phyloP scores from a whole-genome alignment of 2,797 vertebrate species.

The Acanthurus lineatus region DNA sequence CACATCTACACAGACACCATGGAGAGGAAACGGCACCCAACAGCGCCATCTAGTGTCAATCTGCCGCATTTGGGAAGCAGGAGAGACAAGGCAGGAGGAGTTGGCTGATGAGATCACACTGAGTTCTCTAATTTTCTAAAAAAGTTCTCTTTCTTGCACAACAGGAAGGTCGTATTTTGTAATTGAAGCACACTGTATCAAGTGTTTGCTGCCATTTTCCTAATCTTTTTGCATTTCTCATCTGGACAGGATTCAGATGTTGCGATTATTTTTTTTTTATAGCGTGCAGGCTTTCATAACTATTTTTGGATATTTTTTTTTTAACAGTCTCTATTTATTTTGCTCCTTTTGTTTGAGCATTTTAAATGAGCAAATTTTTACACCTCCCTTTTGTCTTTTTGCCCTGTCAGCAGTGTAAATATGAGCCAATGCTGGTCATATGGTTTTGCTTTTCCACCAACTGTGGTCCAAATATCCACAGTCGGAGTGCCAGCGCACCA shows the following conservation, averaged over 20 bases:
- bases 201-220: not conserved
- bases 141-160: slow-evolving; percentile 16
- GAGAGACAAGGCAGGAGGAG: slow-evolving; percentile 4
- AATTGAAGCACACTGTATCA: not conserved
- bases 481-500: slow-evolving; percentile 13
- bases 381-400: slow-evolving; percentile 20
- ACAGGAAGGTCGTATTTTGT: not conserved
- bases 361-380: not conserved
- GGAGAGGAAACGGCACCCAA: slow-evolving; percentile 71
- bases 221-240: not conserved
- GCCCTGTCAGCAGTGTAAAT: slow-evolving; percentile 39
- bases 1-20: not conserved
- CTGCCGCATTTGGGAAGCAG: rapidly evolving
- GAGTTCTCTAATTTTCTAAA: slow-evolving; percentile 4
- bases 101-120: not conserved
- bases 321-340: slow-evolving; percentile 20
- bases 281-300: not conserved
- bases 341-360: not conserved
- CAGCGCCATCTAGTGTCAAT: slow-evolving; percentile 69
- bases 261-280: not conserved
- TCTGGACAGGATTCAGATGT: slow-evolving; percentile 11
- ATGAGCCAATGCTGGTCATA: slow-evolving; percentile 42
- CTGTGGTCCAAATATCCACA: slow-evolving; percentile 41
- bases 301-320: not conserved
- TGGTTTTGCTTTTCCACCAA: slow-evolving; percentile 42